These are phyloP conservation scores for Adelphocoris suturalis DNA, from an alignment of 2,888 invertebrate species.

Conservation along the genomic window DNA sequence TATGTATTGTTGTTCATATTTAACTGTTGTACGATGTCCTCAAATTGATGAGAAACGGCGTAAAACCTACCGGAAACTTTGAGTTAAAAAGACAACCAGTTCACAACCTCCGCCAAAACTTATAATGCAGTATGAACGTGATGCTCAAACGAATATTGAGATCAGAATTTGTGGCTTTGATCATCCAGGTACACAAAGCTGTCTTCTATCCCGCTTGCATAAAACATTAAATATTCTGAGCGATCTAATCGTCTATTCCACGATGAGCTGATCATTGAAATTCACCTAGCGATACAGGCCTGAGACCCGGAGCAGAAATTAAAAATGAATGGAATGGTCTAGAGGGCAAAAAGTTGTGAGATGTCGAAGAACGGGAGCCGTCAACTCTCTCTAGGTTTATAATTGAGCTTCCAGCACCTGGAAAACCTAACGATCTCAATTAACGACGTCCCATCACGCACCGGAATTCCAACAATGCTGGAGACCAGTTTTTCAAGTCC, in stretches of 20 bases:
- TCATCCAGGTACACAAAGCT: neutral
- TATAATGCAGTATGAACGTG: neutral
- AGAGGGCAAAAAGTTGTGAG: constrained; percentile 12
- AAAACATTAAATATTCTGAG: neutral
- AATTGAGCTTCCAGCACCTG: constrained; percentile 61
- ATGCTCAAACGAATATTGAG: neutral
- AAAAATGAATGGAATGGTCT: constrained; percentile 24
- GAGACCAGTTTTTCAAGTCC: constrained; percentile 12
- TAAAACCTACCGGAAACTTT: too few species aligned
- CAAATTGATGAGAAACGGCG: too few species aligned
- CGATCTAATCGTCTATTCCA: neutral
- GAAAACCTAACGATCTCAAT: constrained; percentile 62
- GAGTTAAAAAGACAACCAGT: too few species aligned
- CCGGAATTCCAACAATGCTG: constrained; percentile 30
- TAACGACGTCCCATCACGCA: constrained; percentile 57
- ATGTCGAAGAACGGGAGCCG: constrained; percentile 34
- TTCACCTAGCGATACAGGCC: neutral
- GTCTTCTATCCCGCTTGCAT: neutral
- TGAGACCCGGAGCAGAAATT: constrained; percentile 5
- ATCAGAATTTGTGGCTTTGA: neutral
- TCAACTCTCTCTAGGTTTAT: constrained; percentile 49
- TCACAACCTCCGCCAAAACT: neutral
- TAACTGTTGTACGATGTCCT: too few species aligned
- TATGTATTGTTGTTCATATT: too few species aligned
- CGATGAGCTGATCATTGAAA: constrained; percentile 26